Evolutionary conservation across 2,797 vertebrate genomes (phyloP).

Genomic region (Hyperoplus immaculatus): DNA sequence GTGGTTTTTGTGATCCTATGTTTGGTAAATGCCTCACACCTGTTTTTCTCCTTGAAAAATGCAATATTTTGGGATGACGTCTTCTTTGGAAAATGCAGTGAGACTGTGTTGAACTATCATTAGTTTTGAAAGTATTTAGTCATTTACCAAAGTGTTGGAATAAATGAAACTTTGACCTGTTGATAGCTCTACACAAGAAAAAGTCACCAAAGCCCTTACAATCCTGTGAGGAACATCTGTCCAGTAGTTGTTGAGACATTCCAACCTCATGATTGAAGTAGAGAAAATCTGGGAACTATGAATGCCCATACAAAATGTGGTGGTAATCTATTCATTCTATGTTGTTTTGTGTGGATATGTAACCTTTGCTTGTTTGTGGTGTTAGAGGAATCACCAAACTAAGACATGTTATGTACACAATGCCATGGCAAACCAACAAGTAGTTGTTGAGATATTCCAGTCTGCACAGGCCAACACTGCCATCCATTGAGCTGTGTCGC

Average conservation of each 20-base stretch:
- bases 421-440: neutral
- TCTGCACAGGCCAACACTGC: neutral
- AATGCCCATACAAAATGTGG: neutral
- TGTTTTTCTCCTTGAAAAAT: too few relatives aligned
- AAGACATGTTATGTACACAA: neutral
- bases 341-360: neutral
- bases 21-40: too few relatives aligned
- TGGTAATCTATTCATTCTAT: neutral
- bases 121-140: neutral
- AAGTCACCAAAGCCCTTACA: neutral
- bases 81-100: neutral
- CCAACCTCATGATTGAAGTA: neutral
- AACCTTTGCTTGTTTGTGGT: neutral
- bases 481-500: neutral
- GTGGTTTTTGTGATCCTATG: too few relatives aligned
- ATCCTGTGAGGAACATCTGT: neutral
- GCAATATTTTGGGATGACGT: too few relatives aligned
- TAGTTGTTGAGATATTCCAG: neutral
- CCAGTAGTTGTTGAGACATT: neutral
- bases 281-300: neutral
- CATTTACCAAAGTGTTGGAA: too few relatives aligned
- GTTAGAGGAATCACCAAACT: neutral
- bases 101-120: neutral
- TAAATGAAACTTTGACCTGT: neutral
- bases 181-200: neutral